These are phyloP conservation scores for Tholera decimalis DNA, from an alignment of 2,888 invertebrate species.

Conservation along the genomic window DNA sequence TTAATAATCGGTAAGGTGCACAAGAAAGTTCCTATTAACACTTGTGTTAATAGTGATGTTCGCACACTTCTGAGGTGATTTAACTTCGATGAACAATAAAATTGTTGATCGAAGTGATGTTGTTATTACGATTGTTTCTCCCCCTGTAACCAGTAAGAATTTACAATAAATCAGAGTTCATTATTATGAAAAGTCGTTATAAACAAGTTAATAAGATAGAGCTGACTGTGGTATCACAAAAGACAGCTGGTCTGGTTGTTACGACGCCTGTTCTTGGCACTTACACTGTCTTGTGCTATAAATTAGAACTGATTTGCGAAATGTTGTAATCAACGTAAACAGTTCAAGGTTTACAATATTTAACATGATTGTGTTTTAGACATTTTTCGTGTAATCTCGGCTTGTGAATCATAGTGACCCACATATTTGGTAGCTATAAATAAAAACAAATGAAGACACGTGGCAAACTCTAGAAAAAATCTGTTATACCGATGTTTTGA, in stretches of 20 bases:
- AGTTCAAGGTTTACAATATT: constrained; percentile 65
- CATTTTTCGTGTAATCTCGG: constrained; percentile 41
- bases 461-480: background rate
- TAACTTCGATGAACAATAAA: too few relatives aligned
- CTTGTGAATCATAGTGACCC: constrained; percentile 48
- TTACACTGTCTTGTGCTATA: constrained; percentile 54
- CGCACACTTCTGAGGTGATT: constrained; percentile 26
- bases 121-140: constrained; percentile 14
- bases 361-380: constrained; percentile 40
- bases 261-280: constrained; percentile 63
- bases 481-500: background rate
- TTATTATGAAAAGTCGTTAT: constrained; percentile 41
- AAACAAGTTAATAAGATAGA: constrained; percentile 39
- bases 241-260: constrained; percentile 51
- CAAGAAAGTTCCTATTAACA: constrained; percentile 56
- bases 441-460: constrained; percentile 33
- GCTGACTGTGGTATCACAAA: constrained; percentile 45
- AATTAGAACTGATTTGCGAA: constrained; percentile 66
- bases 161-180: constrained; percentile 38
- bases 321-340: constrained; percentile 66
- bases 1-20: constrained; percentile 57
- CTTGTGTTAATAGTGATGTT: constrained; percentile 48
- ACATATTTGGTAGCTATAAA: constrained; percentile 43
- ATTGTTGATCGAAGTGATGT: constrained; percentile 21
- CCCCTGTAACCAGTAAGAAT: constrained; percentile 20